Percentiles rank a stretch among this genome's conserved stretches.
phyloP scores from a whole-genome alignment of 1,140 invertebrate genomes.

The Macrocentrus cingulum region DNA sequence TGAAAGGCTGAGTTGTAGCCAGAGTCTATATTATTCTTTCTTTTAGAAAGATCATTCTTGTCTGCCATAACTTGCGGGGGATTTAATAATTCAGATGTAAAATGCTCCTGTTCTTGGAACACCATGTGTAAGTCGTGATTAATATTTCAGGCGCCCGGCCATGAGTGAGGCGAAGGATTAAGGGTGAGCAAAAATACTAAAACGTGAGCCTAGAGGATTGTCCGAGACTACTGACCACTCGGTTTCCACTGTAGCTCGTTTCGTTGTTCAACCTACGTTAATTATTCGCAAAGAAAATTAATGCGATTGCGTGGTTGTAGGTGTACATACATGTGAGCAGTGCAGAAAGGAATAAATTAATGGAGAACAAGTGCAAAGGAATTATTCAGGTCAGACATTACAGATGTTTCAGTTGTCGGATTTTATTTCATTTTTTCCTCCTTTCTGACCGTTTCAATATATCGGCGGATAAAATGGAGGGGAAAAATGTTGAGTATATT shows the following conservation, averaged over 20 bases:
- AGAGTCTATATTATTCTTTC: slow-evolving; percentile 19
- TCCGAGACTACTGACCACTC: not conserved
- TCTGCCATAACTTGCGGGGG: slow-evolving; percentile 35
- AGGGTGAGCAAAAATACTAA: not conserved
- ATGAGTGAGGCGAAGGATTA: not conserved
- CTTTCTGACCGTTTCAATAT: too few species aligned
- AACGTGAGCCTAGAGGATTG: not conserved
- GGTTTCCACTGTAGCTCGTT: too few species aligned
- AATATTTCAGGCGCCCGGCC: slow-evolving; percentile 46
- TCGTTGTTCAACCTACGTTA: slow-evolving; percentile 34
- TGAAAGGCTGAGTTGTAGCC: too few species aligned
- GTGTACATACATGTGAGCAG: not conserved
- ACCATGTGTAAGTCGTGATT: slow-evolving; percentile 51
- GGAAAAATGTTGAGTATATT: too few species aligned
- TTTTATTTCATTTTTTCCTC: too few species aligned
- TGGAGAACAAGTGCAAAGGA: too few species aligned
- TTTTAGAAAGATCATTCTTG: slow-evolving; percentile 15
- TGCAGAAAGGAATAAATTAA: too few species aligned
- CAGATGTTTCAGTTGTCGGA: too few species aligned
- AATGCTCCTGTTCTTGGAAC: slow-evolving; percentile 41
- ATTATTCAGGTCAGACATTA: too few species aligned
- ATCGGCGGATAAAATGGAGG: too few species aligned
- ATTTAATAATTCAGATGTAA: slow-evolving; percentile 49
- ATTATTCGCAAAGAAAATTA: slow-evolving; percentile 55
- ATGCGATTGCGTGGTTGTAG: slow-evolving; percentile 41